Conservation (phyloP, 2,888 invertebrate species). For the Nemotelus nigrinus region DNA sequence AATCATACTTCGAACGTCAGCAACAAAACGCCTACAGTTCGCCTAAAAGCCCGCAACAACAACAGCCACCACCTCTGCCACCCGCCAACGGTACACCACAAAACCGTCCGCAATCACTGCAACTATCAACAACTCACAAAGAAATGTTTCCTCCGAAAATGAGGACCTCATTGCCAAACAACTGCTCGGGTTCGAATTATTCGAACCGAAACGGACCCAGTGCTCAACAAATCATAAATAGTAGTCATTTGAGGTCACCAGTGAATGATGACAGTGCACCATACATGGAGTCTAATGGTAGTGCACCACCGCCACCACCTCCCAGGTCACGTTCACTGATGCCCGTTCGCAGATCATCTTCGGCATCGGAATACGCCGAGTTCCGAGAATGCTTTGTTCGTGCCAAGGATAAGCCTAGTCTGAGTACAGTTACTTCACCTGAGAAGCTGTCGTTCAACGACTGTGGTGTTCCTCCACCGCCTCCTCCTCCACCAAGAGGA, state of each 20-base stretch:
- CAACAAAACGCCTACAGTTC: constrained; percentile 61
- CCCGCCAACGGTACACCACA: constrained; percentile 45
- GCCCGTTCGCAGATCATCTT: constrained; percentile 69
- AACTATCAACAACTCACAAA: constrained; percentile 54
- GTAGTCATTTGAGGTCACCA: constrained; percentile 36
- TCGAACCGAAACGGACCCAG: constrained; percentile 28
- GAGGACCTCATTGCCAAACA: constrained; percentile 62
- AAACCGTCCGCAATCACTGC: constrained; percentile 60
- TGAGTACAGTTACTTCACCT: constrained; percentile 57
- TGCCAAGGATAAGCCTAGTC: constrained; percentile 44
- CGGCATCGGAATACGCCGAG: constrained; percentile 75
- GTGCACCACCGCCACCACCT: constrained; percentile 61
- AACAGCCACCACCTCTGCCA: constrained; percentile 18
- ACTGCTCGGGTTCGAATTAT: constrained; percentile 23
- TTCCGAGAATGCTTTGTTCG: constrained; percentile 61
- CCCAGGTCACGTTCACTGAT: constrained; percentile 61
- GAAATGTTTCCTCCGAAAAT: constrained; percentile 54
- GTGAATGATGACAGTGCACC: constrained; percentile 40
- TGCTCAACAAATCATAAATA: constrained; percentile 44
- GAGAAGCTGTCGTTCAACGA: constrained; percentile 64
- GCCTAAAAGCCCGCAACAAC: constrained; percentile 48
- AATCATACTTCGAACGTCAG: constrained; percentile 83
- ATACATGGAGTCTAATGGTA: constrained; percentile 36
- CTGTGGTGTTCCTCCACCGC: constrained; percentile 65
- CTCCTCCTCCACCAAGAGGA: constrained; percentile 62